Evolutionary conservation across 1,140 invertebrate species (phyloP), one percentile per base, ranked within the genome.

Genomic region (Brachionus sp.): DNA sequence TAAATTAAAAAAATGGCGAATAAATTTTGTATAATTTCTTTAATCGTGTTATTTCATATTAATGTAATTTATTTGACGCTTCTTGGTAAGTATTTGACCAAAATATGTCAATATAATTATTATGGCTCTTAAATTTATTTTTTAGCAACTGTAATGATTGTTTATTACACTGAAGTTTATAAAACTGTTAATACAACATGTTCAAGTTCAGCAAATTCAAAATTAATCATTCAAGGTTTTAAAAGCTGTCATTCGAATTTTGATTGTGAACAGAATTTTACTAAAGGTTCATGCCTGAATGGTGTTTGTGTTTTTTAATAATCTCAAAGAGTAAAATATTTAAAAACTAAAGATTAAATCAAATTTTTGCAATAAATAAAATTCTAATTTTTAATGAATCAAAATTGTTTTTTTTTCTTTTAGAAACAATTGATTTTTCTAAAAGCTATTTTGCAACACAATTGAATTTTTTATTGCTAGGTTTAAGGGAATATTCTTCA

Each of bases 21-120:
- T n/a, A 70, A 70, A 39, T 70, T 70, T 70, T 70, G 66, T 70
- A 70, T 70, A 19, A 70, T 70, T 70, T 37, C 66, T 39, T 19
- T 39, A 37, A 39, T 70, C 9, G 19, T 70, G n/a, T 16, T 70
- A 44, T 70, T 70, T 23, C 66, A 70, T 39, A 19, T 70, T 19
- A 70, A 70, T 39, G 7, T 70, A 3, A 70, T 70, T 16, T 70
- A 70, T 33, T 42, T 70, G 37, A 70, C 66, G 16, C 66, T 70
- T 39, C 66, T 70, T 70, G 66, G 66, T 70, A 70, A 70, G 37
- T 33, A 4, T 70, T 70, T 57, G 50, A 16, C 35, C 33, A 39
- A 70, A n/a, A 13, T 6, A 70, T 70, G 16, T 0, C 13, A 33
- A 12, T 13, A 13, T 19, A 33, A 23, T 46, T 12, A 46, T 12